Evolutionary conservation across 2,888 invertebrate genomes (phyloP).

Genomic region (Hirtodrosophila duncani): DNA sequence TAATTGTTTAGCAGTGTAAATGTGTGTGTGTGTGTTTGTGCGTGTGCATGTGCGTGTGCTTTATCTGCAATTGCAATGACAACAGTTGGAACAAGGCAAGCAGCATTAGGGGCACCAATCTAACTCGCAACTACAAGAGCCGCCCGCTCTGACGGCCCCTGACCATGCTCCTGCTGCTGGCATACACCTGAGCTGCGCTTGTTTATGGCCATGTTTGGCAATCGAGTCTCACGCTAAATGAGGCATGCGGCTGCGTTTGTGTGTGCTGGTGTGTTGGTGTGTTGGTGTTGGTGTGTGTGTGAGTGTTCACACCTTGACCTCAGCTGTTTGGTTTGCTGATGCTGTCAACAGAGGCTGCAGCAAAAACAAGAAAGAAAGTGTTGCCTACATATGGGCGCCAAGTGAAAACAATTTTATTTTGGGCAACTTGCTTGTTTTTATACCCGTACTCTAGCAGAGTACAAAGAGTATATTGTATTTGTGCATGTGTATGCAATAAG

Average conservation of each 20-base stretch:
- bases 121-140: too few relatives aligned
- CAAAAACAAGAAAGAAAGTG: constrained; percentile 8
- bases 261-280: neutral
- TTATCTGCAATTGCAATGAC: constrained; percentile 39
- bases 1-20: constrained; percentile 13
- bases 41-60: constrained; percentile 17
- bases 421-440: neutral
- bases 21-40: neutral
- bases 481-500: too few relatives aligned
- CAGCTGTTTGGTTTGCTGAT: constrained; percentile 12
- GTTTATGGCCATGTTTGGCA: constrained; percentile 36
- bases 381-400: constrained; percentile 8
- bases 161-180: constrained; percentile 4
- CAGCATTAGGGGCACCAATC: too few relatives aligned
- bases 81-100: too few relatives aligned
- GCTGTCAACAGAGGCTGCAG: neutral
- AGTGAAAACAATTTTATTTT: neutral
- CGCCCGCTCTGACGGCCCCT: neutral
- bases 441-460: too few relatives aligned
- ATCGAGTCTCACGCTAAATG: constrained; percentile 20
- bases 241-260: constrained; percentile 8
- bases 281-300: too few relatives aligned
- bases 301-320: constrained; percentile 33
- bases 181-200: constrained; percentile 6
- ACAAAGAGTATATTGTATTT: too few relatives aligned